Evolutionary conservation across 2,797 vertebrate genomes (phyloP).

Genomic region (Eremophila alpestris): DNA sequence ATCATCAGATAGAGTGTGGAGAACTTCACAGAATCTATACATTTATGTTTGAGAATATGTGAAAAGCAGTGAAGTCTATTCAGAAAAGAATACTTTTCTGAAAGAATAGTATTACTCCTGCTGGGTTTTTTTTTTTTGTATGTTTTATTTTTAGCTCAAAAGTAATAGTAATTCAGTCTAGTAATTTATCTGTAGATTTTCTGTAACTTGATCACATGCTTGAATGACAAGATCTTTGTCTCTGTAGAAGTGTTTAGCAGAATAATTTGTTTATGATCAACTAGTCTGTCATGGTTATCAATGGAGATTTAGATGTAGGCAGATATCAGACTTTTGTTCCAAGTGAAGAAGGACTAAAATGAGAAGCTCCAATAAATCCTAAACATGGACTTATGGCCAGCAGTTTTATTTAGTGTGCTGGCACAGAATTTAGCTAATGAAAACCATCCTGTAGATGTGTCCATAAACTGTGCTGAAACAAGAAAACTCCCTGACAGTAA

Average conservation of each 20-base stretch:
- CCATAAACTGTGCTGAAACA: not conserved
- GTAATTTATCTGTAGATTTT: not conserved
- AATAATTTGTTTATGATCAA: not conserved
- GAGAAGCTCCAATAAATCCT: not conserved
- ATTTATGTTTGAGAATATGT: not conserved
- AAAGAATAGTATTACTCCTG: not conserved
- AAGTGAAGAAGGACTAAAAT: not conserved
- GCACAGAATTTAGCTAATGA: constrained; percentile 16
- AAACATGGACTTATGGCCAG: not conserved
- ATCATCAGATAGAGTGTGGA: not conserved
- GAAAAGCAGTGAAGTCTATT: not conserved
- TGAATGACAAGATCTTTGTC: not conserved
- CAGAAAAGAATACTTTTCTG: not conserved
- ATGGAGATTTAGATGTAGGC: not conserved
- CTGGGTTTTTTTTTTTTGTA: not conserved
- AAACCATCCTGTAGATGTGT: not conserved
- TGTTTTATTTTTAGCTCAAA: not conserved
- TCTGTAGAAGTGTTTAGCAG: not conserved
- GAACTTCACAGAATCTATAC: not conserved
- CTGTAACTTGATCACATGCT: not conserved
- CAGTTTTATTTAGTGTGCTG: not conserved
- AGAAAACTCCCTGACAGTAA: not conserved
- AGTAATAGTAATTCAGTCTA: not conserved
- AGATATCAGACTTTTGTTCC: not conserved
- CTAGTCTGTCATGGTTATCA: not conserved